Percentiles rank a stretch among this genome's conserved stretches.
Evolutionary conservation across 2,888 invertebrate species (phyloP).

Genomic region (Euzophera pinguis): DNA sequence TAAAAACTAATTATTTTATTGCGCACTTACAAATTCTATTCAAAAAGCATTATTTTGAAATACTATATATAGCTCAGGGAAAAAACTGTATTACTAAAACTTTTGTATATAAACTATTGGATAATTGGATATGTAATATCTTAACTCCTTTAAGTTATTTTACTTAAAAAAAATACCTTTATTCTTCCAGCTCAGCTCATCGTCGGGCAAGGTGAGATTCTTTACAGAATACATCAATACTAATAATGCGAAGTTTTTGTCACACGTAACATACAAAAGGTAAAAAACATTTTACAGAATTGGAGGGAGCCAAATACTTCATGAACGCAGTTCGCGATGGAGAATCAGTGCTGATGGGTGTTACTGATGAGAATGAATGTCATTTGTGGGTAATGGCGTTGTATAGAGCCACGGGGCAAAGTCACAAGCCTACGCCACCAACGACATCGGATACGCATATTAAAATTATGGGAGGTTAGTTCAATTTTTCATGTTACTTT

Average conservation of each 20-base stretch:
- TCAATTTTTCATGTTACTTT: background rate
- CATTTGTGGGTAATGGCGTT: constrained; percentile 99
- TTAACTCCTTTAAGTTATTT: background rate
- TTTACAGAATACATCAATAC: background rate
- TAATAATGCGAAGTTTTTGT: background rate
- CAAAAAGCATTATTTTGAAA: too few species aligned
- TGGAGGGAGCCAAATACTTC: constrained; percentile 96
- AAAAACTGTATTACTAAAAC: too few species aligned
- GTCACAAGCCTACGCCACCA: constrained; percentile 98
- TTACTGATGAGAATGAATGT: constrained; percentile 98
- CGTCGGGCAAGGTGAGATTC: constrained; percentile 91
- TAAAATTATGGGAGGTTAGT: constrained; percentile 92
- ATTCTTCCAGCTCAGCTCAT: constrained; percentile 88
- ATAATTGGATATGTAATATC: too few species aligned
- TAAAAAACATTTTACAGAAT: constrained; percentile 77
- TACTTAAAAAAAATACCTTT: background rate
- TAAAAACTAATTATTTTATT: too few species aligned
- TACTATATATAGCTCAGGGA: too few species aligned
- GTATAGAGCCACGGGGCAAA: constrained; percentile 99
- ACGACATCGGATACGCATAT: constrained; percentile 84
- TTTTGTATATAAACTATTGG: too few species aligned
- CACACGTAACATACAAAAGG: constrained; percentile 35
- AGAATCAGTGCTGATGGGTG: constrained; percentile 97
- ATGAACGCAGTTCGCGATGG: constrained; percentile 99
- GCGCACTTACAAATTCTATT: too few species aligned